Evolutionary conservation across 2,113 vertebrate species (phyloP), one percentile per base, ranked within the genome.

Genomic region (Epinephelus cyanopodus): DNA sequence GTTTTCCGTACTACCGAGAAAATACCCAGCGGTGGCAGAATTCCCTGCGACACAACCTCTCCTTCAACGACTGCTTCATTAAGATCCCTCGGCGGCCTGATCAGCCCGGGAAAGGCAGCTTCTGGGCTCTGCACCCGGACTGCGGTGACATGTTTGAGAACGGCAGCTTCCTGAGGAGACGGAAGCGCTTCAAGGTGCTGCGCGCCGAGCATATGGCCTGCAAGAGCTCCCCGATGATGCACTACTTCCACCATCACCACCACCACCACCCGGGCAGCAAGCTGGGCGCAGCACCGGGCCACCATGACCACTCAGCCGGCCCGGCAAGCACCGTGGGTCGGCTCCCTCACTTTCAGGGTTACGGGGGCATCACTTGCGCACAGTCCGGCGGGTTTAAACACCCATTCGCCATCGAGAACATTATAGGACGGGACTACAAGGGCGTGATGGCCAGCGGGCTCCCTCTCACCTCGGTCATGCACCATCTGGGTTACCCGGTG

Each of bases 121-220:
- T 98, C 93, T 98, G 97, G 97, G 97, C 97, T 64, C 94, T 98
- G 77, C 97, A 98, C 73, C 97, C 97, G 15, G 97, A 97, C 93
- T 98, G 97, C 74, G 97, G 97, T 0, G 97, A 98, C 95, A 98
- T 98, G 97, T 98, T 98, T 63, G 97, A 98, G 91, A 98, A 98
- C 83, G 97, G 97, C 74, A 97, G 97, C 86, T 98, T 98, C 89
- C 93, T 98, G 48, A 91, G 97, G 62, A 96, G 97, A 83, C 93
- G 97, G 21, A 98, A 98, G 87, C 96, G 97, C 78, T 98, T 98
- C 92, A 98, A 99, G 90, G 95, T 97, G 65, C 92, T 96, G 87
- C 96, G 97, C 6, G 93, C 97, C 0, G 97, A 97, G 78, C 97
- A 96, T 65, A 86, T 96, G 79, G 82, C 94, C 78, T 96, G 96